Evolutionary conservation across 2,113 vertebrate genomes (phyloP), one percentile per base, ranked within the genome.

Genomic region (Gymnocephalus cernua): DNA sequence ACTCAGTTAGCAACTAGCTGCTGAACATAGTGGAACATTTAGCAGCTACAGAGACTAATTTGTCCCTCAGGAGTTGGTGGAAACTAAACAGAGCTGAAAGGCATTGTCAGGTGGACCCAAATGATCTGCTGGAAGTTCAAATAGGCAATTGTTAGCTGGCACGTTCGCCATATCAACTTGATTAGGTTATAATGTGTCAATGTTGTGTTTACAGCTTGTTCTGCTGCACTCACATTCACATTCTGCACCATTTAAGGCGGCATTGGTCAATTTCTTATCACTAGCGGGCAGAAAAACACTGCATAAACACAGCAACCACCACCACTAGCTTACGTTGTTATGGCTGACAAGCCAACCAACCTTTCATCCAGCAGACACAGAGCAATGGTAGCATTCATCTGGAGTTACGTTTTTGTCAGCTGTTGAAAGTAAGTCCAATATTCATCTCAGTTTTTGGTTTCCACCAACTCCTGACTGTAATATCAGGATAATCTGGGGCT

Each of bases 391-490:
- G 51, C 25, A 48, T 77, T 57, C 7, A 29, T 29, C 10, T 57
- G 7, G 21, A n/a, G 25, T 58, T 14, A 1, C 11, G 6, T 67
- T 67, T 66, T 8, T 50, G 38, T 41, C 38, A 61, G 4, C 58
- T 64, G 23, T 56, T 53, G 13, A 64, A 21, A 21, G 16, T 1
- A 27, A 27, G n/a, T 44, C 73, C 47, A 14, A 41, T 15, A 19
- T 63, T 63, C 77, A 62, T 67, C 59, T 54, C 23, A 16, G 54
- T 38, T 63, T 76, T 53, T 23, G 0, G 1, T 74, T 74, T 69
- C 19, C 23, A 35, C 29, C 57, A 51, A 2, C 21, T 51, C 21
- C 50, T 29, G 51, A 65, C 25, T 57, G 4, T 25, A 45, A 64
- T 15, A 62, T 27, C n/a, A 21, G 38, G 9, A 41, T 41, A 41